A percentile compares a stretch with the other conserved stretches of the same genome.
Evolutionary conservation across 1,140 invertebrate genomes (phyloP).

Genomic region (Camponotus vicinus): DNA sequence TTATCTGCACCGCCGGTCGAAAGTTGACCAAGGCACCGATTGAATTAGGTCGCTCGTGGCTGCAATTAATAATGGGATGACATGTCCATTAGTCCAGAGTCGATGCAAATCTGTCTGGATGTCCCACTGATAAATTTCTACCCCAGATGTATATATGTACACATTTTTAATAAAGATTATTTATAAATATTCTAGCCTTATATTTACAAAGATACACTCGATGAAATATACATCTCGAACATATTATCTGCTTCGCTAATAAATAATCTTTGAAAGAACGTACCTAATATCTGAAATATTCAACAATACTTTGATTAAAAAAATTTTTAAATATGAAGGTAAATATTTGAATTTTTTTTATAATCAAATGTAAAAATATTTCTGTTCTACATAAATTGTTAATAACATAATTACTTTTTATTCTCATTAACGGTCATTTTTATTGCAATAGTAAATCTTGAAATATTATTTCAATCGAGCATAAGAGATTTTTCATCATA

Average conservation of each 20-base stretch:
- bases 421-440: background rate
- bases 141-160: background rate
- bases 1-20: slow-evolving; percentile 68
- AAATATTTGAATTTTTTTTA: background rate
- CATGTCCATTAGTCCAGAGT: slow-evolving; percentile 69
- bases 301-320: background rate
- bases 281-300: background rate
- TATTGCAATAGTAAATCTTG: background rate
- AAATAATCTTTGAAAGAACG: background rate
- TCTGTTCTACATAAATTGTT: background rate
- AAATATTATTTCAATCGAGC: background rate
- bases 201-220: background rate
- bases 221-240: slow-evolving; percentile 16
- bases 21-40: slow-evolving; percentile 67
- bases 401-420: background rate
- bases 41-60: slow-evolving; percentile 69
- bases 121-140: slow-evolving; percentile 32
- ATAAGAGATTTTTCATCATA: slow-evolving; percentile 1
- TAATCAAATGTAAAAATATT: background rate
- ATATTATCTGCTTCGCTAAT: background rate
- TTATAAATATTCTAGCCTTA: slow-evolving; percentile 48
- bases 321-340: background rate
- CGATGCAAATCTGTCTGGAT: slow-evolving; percentile 26
- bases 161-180: background rate
- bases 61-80: slow-evolving; percentile 75